Evolutionary conservation across 2,797 vertebrate genomes (phyloP).

Genomic region (Denticeps clupeoides): DNA sequence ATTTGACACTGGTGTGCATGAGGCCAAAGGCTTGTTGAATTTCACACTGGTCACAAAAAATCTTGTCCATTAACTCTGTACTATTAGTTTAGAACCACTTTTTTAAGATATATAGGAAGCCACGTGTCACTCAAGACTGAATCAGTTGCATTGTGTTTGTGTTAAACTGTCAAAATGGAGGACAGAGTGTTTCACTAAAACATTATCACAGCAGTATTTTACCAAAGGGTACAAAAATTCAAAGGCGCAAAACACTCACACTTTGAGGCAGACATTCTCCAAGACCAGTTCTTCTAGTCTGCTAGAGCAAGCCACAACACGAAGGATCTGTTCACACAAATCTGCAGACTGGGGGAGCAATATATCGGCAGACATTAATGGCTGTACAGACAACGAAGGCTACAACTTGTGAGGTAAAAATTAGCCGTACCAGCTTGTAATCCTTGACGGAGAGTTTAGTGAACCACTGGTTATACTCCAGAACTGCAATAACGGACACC

Average conservation of each 20-base stretch:
- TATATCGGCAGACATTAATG: neutral
- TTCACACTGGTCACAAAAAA: no score
- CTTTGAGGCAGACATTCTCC: constrained; percentile 83
- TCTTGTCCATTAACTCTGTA: no score
- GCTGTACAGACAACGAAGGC: neutral
- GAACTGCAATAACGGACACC: constrained; percentile 78
- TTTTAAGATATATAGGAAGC: no score
- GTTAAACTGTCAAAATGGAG: no score
- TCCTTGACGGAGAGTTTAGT: constrained; percentile 85
- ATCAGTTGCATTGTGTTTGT: no score
- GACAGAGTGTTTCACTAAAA: no score
- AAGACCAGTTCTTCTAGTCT: constrained; percentile 81
- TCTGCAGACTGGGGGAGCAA: constrained; percentile 60
- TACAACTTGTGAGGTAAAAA: neutral
- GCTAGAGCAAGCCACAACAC: constrained; percentile 75
- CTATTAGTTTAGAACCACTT: no score
- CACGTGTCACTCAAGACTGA: no score
- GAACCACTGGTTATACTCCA: constrained; percentile 97
- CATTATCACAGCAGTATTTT: no score
- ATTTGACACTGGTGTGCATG: no score
- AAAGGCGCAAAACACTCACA: constrained; percentile 53
- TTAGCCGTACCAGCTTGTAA: constrained; percentile 75
- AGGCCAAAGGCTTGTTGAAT: no score
- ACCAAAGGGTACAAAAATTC: no score
- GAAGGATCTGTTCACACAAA: constrained; percentile 83